phyloP scores from a whole-genome alignment of 2,113 vertebrate genomes.

The Crocuta crocuta region DNA sequence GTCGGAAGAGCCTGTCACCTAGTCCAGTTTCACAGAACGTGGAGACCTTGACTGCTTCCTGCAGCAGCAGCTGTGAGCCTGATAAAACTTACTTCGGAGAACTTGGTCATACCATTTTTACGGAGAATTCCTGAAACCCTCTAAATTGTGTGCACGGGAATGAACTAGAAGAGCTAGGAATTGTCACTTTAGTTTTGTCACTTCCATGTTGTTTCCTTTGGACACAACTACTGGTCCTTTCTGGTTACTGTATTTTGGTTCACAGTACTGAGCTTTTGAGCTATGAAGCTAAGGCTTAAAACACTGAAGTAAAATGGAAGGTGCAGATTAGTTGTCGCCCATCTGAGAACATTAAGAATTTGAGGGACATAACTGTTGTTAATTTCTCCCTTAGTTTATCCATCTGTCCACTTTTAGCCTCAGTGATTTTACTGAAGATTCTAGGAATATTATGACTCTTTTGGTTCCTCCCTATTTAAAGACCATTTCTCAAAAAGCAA shows the following conservation, averaged over 20 bases:
- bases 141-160: neutral
- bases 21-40: neutral
- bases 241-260: neutral
- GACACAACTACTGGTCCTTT: neutral
- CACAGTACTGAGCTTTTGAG: neutral
- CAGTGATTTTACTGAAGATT: slow-evolving; percentile 4
- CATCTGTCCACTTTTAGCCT: neutral
- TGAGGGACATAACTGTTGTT: neutral
- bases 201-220: neutral
- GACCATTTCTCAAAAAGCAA: slow-evolving; percentile 25
- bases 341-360: slow-evolving; percentile 8
- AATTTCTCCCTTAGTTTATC: neutral
- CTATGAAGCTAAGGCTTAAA: neutral
- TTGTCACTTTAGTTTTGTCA: neutral
- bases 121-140: neutral
- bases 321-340: neutral
- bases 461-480: neutral
- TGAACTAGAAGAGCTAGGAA: neutral
- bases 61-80: neutral
- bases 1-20: neutral
- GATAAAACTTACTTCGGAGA: neutral
- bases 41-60: neutral
- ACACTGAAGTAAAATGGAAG: neutral
- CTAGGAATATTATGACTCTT: neutral
- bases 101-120: neutral